A percentile compares a stretch with the other conserved stretches of the same genome.
These are phyloP conservation scores for Archocentrus centrarchus DNA, from an alignment of 2,113 vertebrate genomes.

Conservation along the genomic window DNA sequence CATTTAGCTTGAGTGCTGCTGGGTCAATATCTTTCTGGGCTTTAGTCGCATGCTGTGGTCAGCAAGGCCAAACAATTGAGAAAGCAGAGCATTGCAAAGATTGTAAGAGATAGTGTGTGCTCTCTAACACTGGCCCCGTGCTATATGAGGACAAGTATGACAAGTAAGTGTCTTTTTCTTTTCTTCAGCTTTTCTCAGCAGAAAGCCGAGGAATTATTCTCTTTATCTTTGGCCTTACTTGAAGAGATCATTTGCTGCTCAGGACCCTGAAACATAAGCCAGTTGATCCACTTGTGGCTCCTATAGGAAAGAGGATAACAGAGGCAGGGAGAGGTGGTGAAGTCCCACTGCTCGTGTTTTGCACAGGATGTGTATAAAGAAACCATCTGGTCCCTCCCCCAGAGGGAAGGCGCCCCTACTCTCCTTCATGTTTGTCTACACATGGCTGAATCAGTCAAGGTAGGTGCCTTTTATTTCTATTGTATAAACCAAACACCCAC, in stretches of 20 bases:
- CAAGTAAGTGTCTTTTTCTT: conserved; percentile 36
- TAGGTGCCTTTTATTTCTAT: conserved; percentile 40
- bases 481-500: conserved; percentile 32
- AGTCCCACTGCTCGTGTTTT: not conserved
- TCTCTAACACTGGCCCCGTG: conserved; percentile 8
- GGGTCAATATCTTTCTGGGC: conserved; percentile 31
- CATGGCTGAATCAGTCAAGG: conserved; percentile 20
- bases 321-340: not conserved
- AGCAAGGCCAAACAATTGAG: conserved; percentile 36
- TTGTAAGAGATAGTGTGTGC: conserved; percentile 20
- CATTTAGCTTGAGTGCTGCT: conserved; percentile 30
- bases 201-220: conserved; percentile 53
- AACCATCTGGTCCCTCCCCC: conserved; percentile 15
- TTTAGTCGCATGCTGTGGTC: conserved; percentile 38
- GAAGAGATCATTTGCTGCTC: conserved; percentile 69
- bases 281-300: conserved; percentile 58
- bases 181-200: conserved; percentile 58
- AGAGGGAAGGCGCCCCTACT: not conserved
- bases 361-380: not conserved
- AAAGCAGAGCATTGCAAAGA: conserved; percentile 37
- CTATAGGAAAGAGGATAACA: conserved; percentile 35
- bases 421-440: not conserved
- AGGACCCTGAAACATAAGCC: conserved; percentile 67
- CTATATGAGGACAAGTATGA: conserved; percentile 17
- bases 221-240: conserved; percentile 65